Base-by-base conservation (phyloP, 2,797 vertebrate species). In the Sardinella longiceps region DNA sequence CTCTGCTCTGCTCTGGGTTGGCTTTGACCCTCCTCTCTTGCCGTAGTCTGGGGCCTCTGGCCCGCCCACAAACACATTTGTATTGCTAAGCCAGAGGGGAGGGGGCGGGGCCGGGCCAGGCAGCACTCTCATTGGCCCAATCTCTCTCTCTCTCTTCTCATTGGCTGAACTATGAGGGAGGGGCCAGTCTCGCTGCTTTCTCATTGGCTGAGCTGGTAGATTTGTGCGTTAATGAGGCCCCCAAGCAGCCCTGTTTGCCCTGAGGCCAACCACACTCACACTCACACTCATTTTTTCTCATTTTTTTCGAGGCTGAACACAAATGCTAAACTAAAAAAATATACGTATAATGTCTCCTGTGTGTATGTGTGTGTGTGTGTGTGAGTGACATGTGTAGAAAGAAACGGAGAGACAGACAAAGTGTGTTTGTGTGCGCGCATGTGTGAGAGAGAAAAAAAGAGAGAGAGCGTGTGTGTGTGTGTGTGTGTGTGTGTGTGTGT, bases 1-100 rank as follows among this genome's bases (percentile, higher is more conserved):
- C 90, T 90, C 92, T 91, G 90, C 92, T 94, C 95, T 96, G 95
- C 94, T 94, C 93, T 93, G 92, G 90, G 88, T 94, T 92, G 90
- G 88, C n/a, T 93, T 93, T 85, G 89, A 86, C 88, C 81, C 91
- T 91, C 9, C 12, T 9, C 14, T 25, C 60, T 25, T 63, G 60
- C 60, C 60, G 1, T 63, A 63, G 25, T 83, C 5, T 86, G 83
- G n/a, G 81, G 6, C 53, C 53, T 56, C 53, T 56, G 4, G 23
- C 4, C 25, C 5, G n/a, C n/a, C 23, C 20, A 7, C 56, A 28
- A 84, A 45, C 80, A 51, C 85, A 80, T 87, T 85, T 84, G 90
- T 95, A 94, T 95, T 94, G 93, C 92, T 94, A 89, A 88, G 53
- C 77, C 90, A 90, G 53, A 56, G 20, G n/a, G 82, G 84, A 83